phyloP scores from a whole-genome alignment of 1,140 invertebrate species.

The Melipona quadrifasciata region DNA sequence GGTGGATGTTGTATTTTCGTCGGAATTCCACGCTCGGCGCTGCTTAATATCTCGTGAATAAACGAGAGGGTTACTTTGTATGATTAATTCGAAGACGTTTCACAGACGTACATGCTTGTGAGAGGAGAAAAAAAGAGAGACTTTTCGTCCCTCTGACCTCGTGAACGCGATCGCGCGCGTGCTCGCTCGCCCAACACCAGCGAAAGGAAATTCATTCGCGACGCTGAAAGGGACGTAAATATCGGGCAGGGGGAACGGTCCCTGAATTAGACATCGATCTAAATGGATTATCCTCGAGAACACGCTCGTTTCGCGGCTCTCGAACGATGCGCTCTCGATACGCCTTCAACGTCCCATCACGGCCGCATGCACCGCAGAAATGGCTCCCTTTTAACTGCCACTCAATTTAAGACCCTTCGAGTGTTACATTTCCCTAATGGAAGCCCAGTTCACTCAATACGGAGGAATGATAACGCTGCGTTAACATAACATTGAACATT shows the following conservation, averaged over 20 bases:
- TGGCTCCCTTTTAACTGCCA: slow-evolving; percentile 40
- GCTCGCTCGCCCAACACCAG: background rate
- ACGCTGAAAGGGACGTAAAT: background rate
- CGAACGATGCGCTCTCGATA: background rate
- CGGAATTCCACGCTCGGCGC: background rate
- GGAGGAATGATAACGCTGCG: background rate
- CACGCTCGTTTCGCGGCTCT: background rate
- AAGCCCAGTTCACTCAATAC: slow-evolving; percentile 21
- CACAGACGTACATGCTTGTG: background rate
- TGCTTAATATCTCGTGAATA: background rate
- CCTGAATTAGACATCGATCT: slow-evolving; percentile 26
- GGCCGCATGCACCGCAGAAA: background rate
- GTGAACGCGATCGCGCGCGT: background rate
- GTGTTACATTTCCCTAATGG: slow-evolving; percentile 30
- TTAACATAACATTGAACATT: slow-evolving; percentile 1
- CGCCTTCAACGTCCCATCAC: slow-evolving; percentile 13
- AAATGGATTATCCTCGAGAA: slow-evolving; percentile 22
- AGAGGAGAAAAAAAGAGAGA: background rate
- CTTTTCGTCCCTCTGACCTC: too few species aligned
- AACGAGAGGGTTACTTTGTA: background rate
- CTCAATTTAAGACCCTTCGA: slow-evolving; percentile 32
- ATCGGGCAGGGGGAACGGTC: background rate
- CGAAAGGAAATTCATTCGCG: slow-evolving; percentile 12
- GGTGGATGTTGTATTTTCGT: background rate
- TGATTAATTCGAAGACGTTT: background rate